phyloP scores from a whole-genome alignment of 2,888 invertebrate genomes.

The Acronicta leporina region DNA sequence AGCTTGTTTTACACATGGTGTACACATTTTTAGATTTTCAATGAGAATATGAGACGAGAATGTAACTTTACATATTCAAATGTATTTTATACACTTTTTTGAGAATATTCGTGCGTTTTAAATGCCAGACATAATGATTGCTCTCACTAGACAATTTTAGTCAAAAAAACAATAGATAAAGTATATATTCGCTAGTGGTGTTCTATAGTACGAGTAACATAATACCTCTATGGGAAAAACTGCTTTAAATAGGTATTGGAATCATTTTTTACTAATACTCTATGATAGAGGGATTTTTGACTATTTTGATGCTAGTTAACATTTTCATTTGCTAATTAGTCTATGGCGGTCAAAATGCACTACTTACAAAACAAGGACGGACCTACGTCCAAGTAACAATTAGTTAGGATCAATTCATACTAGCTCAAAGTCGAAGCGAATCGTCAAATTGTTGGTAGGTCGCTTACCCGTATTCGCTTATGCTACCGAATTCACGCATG shows the following conservation, averaged over 20 bases:
- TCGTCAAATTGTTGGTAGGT: neutral
- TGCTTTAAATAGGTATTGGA: too few relatives aligned
- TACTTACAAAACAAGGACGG: slow-evolving; percentile 1
- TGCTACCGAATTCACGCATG: too few relatives aligned
- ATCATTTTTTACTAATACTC: too few relatives aligned
- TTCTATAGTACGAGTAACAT: too few relatives aligned
- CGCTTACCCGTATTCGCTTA: too few relatives aligned
- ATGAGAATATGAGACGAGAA: slow-evolving; percentile 15
- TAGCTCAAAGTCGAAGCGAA: too few relatives aligned
- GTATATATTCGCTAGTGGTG: too few relatives aligned
- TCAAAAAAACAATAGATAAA: too few relatives aligned
- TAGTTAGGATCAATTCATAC: neutral
- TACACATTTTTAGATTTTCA: slow-evolving; percentile 25
- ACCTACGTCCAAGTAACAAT: neutral
- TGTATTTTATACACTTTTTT: slow-evolving; percentile 16
- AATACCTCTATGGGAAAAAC: too few relatives aligned
- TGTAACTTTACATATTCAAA: slow-evolving; percentile 15
- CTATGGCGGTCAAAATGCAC: slow-evolving; percentile 4
- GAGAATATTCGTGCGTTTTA: slow-evolving; percentile 11
- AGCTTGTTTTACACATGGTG: neutral
- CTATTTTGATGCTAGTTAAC: too few relatives aligned
- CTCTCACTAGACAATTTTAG: too few relatives aligned
- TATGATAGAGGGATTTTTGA: too few relatives aligned
- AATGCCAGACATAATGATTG: neutral
- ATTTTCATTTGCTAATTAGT: neutral